phyloP scores from a whole-genome alignment of 2,113 vertebrate species.

The Tor tambroides region DNA sequence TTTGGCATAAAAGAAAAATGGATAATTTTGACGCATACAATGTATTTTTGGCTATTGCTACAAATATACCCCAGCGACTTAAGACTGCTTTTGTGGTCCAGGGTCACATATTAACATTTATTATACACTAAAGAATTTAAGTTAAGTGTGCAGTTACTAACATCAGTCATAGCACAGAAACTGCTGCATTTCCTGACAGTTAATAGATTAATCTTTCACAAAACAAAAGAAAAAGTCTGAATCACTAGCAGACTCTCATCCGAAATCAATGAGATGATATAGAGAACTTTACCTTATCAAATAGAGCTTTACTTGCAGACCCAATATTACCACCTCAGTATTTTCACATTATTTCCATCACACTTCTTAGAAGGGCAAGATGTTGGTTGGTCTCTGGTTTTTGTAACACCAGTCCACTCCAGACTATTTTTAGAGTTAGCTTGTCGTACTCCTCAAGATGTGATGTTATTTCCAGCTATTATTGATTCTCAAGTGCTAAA shows the following conservation, averaged over 20 bases:
- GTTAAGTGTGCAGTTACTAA: too few species aligned
- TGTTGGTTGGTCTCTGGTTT: slow-evolving; percentile 3
- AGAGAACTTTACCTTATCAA: not conserved
- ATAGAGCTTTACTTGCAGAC: not conserved
- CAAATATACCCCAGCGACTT: too few species aligned
- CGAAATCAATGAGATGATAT: not conserved
- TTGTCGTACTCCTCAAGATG: not conserved
- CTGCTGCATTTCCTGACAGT: not conserved
- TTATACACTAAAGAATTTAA: too few species aligned
- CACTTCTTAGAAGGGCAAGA: not conserved
- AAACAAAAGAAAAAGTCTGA: not conserved
- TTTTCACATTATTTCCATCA: not conserved
- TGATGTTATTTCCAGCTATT: slow-evolving; percentile 55
- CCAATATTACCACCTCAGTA: not conserved
- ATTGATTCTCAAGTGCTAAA: slow-evolving; percentile 68
- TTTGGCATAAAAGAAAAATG: too few species aligned
- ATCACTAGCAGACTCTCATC: not conserved
- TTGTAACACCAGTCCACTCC: slow-evolving; percentile 31
- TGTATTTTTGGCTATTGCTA: too few species aligned
- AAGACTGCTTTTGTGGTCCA: too few species aligned
- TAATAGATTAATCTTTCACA: not conserved
- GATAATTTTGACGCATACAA: too few species aligned
- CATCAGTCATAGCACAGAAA: not conserved
- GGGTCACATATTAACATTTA: too few species aligned
- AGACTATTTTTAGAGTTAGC: slow-evolving; percentile 7